Percentiles rank a stretch among this genome's conserved stretches.
Conservation (phyloP, 2,113 vertebrate genomes). For the Cyrtonyx montezumae region DNA sequence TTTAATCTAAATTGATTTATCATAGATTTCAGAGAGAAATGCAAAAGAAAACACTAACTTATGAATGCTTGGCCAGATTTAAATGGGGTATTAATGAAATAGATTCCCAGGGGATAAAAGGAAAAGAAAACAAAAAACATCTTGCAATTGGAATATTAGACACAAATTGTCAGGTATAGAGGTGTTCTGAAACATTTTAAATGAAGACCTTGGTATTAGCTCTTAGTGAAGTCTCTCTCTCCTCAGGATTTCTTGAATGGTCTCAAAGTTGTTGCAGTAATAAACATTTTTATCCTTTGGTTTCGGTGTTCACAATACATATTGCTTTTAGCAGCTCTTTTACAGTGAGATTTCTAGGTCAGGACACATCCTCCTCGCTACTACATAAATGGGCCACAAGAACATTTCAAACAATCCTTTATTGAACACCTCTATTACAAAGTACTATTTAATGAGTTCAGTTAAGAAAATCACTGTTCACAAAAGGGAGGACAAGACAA, state of each 20-base stretch:
- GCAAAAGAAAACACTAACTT: neutral
- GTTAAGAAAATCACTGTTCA: neutral
- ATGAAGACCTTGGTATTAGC: neutral
- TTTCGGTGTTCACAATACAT: neutral
- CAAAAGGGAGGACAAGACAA: neutral
- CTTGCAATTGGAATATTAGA: neutral
- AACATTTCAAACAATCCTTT: constrained; percentile 22
- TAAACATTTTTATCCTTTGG: neutral
- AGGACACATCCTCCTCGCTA: neutral
- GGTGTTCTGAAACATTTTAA: neutral
- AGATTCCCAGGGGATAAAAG: neutral
- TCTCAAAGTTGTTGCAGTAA: neutral
- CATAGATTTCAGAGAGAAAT: neutral
- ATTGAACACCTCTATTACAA: neutral
- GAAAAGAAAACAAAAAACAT: neutral
- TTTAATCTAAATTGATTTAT: neutral
- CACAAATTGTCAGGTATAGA: neutral
- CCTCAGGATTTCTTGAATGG: neutral
- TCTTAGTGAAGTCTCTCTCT: neutral
- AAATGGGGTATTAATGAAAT: neutral
- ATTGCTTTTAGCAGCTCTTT: constrained; percentile 10
- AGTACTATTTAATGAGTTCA: neutral
- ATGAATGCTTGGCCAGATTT: neutral
- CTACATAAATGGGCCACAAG: constrained; percentile 6
- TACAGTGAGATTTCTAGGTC: constrained; percentile 29